Evolutionary conservation across 2,113 vertebrate species (phyloP), one percentile per base, ranked within the genome.

Genomic region (Agapornis roseicollis): DNA sequence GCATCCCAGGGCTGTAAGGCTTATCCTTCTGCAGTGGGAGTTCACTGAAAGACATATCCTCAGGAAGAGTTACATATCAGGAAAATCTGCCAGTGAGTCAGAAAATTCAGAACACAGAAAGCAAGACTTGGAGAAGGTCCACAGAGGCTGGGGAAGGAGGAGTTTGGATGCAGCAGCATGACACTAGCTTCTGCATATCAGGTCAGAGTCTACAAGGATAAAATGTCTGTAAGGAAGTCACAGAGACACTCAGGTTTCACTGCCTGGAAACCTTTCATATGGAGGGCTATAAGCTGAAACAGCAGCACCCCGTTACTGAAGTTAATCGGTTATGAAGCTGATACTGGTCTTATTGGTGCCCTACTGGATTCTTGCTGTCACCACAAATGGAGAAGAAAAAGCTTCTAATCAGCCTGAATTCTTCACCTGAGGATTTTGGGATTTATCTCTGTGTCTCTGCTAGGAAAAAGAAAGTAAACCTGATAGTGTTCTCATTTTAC

Each of bases 41-140:
- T 79, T 89, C 80, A 47, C 16, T 42, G 87, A 85, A 89, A 92
- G 73, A 74, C n/a, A 7, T 55, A 39, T 50, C 61, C 46, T 81
- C 35, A 33, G 91, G 78, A 91, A 44, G 49, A 73, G 33, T 58
- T 84, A 19, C 13, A 2, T 20, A n/a, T 68, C 70, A 76, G 52
- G 78, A 89, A 89, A 89, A 55, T 66, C 56, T 81, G 65, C n/a
- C 29, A n/a, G 17, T 5, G 29, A 87, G 41, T 56, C 68, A 85
- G 42, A 41, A 90, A 76, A 52, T 16, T 60, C 64, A 53, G 13
- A 23, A 41, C 1, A 2, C 60, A 66, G 50, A 92, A 92, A 78
- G n/a, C 7, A 80, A 53, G 41, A 66, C 27, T 64, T 66, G 23
- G 58, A 90, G 49, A 39, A 86, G 61, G 18, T 66, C 12, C 24